These are phyloP conservation scores for Monodelphis domestica DNA, from an alignment of 2,797 vertebrate species.

Conservation along the genomic window DNA sequence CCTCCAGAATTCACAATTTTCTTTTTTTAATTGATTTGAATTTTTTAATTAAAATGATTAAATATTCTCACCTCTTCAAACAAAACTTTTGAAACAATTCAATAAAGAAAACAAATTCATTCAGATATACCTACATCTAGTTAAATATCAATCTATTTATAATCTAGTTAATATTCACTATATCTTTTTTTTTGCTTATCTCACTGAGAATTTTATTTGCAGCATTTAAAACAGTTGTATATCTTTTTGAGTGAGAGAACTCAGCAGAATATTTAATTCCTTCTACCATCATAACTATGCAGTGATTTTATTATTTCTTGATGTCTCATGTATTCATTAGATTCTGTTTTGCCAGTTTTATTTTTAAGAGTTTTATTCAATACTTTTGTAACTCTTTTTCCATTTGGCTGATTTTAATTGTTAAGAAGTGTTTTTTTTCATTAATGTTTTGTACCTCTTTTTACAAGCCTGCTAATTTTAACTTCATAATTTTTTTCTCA, in stretches of 20 bases:
- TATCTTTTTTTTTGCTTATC: too few species aligned
- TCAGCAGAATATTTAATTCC: too few species aligned
- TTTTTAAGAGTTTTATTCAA: background rate
- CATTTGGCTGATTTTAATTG: too few species aligned
- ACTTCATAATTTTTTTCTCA: background rate
- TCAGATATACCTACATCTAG: background rate
- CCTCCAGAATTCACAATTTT: constrained; percentile 1
- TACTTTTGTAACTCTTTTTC: too few species aligned
- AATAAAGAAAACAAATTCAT: background rate
- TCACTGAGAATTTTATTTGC: too few species aligned
- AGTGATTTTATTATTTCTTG: background rate
- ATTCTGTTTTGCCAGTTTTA: background rate
- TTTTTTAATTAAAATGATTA: background rate
- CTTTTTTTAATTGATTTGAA: constrained; percentile 15
- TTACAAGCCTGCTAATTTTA: background rate
- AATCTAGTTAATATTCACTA: background rate
- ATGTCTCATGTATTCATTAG: background rate
- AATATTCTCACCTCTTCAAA: background rate
- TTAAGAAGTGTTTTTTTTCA: too few species aligned
- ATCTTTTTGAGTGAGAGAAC: too few species aligned
- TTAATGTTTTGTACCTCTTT: background rate
- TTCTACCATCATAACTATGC: too few species aligned
- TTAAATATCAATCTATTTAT: background rate
- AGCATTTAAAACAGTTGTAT: too few species aligned
- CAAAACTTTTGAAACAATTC: background rate